Base-by-base conservation (phyloP, 2,888 invertebrate species). In the Beris chalybata region DNA sequence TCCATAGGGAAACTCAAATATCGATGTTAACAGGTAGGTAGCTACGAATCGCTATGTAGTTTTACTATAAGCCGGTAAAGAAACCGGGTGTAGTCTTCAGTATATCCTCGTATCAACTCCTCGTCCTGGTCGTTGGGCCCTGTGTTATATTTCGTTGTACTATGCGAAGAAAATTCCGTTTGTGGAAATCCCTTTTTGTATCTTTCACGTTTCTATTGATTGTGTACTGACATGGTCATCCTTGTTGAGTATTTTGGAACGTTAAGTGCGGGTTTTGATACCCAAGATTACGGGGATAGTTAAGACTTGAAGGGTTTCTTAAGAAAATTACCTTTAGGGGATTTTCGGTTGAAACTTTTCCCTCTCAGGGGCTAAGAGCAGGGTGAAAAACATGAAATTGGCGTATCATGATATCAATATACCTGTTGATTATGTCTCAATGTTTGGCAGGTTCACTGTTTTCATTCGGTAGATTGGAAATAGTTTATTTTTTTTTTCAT, bases 241-340 rank as follows among this genome's bases (percentile, higher is more conserved):
- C 59, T 50, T 32, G 59, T 59, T 59, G 59, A 59, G 59, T 59
- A 59, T 59, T 59, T 59, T 13, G 59, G 59, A 59, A 59, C 59
- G 59, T 59, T 59, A 59, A 59, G 59, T 59, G 59, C 59, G 31
- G 59, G 59, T 59, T 59, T 59, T 59, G 59, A 59, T 59, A 59
- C 59, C 59, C 59, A 59, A 59, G 59, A 59, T 59, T 59, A 59
- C 59, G 50, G 44, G 31, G 59, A 59, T 59, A 59, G 59, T 59
- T 59, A 59, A 59, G 59, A 59, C 59, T 59, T 59, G 59, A 59
- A 59, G 59, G 59, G 59, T 59, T 59, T 59, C 59, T 59, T 59
- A 59, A 50, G 59, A 59, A 59, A 59, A 59, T 59, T 59, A 59
- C 59, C 59, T 59, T 47, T 48, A 59, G 59, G 48, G 59, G 59